A percentile compares a stretch with the other conserved stretches of the same genome.
These are phyloP conservation scores for Spinibarbus caldwelli DNA, from an alignment of 2,797 vertebrate species.

Conservation along the genomic window DNA sequence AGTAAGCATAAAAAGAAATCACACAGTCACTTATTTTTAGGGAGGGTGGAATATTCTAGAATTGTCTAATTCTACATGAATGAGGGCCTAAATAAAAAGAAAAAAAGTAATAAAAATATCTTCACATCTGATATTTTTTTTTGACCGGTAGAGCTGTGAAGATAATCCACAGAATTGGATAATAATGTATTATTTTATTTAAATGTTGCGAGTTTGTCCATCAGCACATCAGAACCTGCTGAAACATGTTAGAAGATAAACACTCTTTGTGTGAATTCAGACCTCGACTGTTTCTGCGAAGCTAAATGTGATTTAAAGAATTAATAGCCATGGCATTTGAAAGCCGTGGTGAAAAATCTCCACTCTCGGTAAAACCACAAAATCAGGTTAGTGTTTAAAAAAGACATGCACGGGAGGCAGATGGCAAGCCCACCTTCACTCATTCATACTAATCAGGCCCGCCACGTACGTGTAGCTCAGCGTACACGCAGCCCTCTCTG, in stretches of 20 bases:
- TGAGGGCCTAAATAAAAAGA: neutral
- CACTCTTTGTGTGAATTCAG: neutral
- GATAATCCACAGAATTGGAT: neutral
- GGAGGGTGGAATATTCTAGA: neutral
- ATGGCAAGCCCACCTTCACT: constrained; percentile 44
- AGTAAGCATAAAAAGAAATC: neutral
- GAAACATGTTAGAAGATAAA: constrained; percentile 5
- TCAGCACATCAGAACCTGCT: neutral
- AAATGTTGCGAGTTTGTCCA: neutral
- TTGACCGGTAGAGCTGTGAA: neutral
- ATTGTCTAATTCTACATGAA: neutral
- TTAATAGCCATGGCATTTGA: constrained; percentile 42
- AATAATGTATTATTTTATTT: neutral
- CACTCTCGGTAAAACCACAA: neutral
- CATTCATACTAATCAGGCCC: constrained; percentile 43
- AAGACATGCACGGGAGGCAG: constrained; percentile 39
- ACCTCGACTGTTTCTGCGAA: neutral
- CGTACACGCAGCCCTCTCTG: constrained; percentile 28
- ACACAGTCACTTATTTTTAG: neutral
- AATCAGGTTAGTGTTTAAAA: constrained; percentile 46
- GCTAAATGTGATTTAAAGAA: constrained; percentile 41
- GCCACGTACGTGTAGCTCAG: constrained; percentile 17
- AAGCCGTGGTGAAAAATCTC: constrained; percentile 34
- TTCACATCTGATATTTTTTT: neutral
- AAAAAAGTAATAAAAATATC: neutral